Evolutionary conservation across 2,797 vertebrate genomes (phyloP).

Genomic region (Catostomus latipinnis): DNA sequence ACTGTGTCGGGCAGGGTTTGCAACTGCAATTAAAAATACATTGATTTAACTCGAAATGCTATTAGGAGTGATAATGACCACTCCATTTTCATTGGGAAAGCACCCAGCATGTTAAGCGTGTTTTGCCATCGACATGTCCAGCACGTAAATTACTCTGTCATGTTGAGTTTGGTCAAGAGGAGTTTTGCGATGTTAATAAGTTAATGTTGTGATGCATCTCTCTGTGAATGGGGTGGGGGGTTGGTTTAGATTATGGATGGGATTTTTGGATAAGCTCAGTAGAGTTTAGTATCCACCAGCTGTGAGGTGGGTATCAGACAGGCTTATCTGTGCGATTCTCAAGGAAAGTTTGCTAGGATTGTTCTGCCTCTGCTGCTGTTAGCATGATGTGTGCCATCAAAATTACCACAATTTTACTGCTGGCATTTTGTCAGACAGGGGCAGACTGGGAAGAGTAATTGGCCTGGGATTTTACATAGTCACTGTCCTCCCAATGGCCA

Average conservation of each 20-base stretch:
- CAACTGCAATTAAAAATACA: constrained; percentile 42
- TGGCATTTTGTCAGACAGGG: no score
- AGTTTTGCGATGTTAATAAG: constrained; percentile 55
- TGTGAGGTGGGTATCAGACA: constrained; percentile 36
- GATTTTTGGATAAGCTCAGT: constrained; percentile 50
- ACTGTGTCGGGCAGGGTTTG: constrained; percentile 27
- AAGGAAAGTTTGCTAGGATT: constrained; percentile 34
- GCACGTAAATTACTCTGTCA: constrained; percentile 44
- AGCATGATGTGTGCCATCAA: constrained; percentile 20
- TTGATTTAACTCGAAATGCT: constrained; percentile 54
- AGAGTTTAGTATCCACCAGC: constrained; percentile 45
- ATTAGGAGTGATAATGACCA: constrained; percentile 20
- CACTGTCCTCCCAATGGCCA: no score
- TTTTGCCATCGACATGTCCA: constrained; percentile 23
- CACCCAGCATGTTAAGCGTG: constrained; percentile 40
- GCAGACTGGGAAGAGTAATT: no score
- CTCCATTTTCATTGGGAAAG: constrained; percentile 36
- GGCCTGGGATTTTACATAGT: no score
- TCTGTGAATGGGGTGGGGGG: constrained; percentile 36
- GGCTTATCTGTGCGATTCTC: constrained; percentile 43
- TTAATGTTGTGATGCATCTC: constrained; percentile 55
- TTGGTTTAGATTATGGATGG: constrained; percentile 40
- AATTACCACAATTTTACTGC: not conserved
- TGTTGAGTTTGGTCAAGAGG: constrained; percentile 27
- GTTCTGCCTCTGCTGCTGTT: constrained; percentile 21